Evolutionary conservation across 2,797 vertebrate genomes (phyloP), one percentile per base, ranked within the genome.

Genomic region (Lacerta bilineata): DNA sequence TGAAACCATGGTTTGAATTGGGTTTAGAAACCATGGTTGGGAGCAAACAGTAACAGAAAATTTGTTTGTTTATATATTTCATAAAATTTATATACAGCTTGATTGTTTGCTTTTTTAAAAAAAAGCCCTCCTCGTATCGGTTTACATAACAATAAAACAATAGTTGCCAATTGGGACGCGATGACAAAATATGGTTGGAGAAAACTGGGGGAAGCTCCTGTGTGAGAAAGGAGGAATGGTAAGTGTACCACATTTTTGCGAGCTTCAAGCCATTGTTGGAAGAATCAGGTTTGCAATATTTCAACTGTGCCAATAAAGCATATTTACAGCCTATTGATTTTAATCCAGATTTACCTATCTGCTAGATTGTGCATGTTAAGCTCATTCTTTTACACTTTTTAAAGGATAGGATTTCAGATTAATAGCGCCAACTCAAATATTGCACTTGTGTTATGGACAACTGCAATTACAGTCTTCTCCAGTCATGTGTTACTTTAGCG

Each of bases 321-420:
- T 27, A 74, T 25, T 25, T 55, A 27, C 1, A 33, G 55, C 43
- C 68, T 43, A 25, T 17, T 36, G 20, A 74, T 74, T 55, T 55
- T 55, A 3, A 55, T 55, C 50, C 27, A 29, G 80, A 43, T 15
- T 27, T 41, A 36, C 50, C 18, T 43, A 68, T 82, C 23, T 5
- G 36, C 18, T 55, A 25, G 82, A n/a, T 55, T 72, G 18, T 1
- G 27, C 3, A 46, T 36, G 36, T 25, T 20, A 88, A 90, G 87
- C 84, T 66, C 88, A 92, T 17, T 83, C 77, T 64, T 88, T 93
- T 89, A 0, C 61, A 85, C 92, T 82, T 91, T 93, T 94, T 72
- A 92, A 92, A 91, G 71, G 77, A 55, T n/a, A 90, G 75, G 84
- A 80, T 93, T 91, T 64, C 69, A 84, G 33, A 36, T 20, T 80